These are phyloP conservation scores for Gobionotothen gibberifrons DNA, from an alignment of 2,797 vertebrate species.

Conservation along the genomic window DNA sequence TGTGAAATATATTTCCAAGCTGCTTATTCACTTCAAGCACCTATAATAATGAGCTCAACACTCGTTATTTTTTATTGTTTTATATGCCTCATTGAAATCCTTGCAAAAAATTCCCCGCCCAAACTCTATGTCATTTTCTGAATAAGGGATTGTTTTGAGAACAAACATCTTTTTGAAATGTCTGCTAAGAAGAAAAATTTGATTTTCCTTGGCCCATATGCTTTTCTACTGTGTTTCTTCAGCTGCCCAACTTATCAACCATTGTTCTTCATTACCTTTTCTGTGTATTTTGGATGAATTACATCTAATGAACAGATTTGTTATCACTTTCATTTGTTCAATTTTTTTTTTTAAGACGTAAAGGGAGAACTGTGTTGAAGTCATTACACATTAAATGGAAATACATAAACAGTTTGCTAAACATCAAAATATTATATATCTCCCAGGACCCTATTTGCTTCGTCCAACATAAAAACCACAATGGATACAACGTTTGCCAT, in stretches of 20 bases:
- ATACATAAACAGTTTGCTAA: too few relatives aligned
- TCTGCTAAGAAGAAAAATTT: not conserved
- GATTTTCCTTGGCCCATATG: not conserved
- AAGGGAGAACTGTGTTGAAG: not conserved
- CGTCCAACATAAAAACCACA: too few relatives aligned
- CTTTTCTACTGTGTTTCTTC: constrained; percentile 15
- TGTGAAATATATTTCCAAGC: not conserved
- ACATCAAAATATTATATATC: too few relatives aligned
- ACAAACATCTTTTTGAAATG: constrained; percentile 1
- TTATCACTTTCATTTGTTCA: not conserved
- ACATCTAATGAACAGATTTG: not conserved
- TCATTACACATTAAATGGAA: too few relatives aligned
- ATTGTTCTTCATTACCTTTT: not conserved
- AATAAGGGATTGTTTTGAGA: not conserved
- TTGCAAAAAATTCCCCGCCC: not conserved
- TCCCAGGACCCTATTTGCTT: too few relatives aligned
- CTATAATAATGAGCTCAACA: not conserved
- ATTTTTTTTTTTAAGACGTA: not conserved
- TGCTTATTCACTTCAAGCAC: not conserved
- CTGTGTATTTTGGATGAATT: constrained; percentile 8
- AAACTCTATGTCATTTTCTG: not conserved
- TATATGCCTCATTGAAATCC: not conserved
- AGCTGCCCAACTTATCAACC: not conserved
- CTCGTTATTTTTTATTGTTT: not conserved
- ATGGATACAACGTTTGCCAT: too few relatives aligned